A percentile compares a stretch with the other conserved stretches of the same genome.
phyloP scores from a whole-genome alignment of 2,113 vertebrate species.

The Chunga burmeisteri region DNA sequence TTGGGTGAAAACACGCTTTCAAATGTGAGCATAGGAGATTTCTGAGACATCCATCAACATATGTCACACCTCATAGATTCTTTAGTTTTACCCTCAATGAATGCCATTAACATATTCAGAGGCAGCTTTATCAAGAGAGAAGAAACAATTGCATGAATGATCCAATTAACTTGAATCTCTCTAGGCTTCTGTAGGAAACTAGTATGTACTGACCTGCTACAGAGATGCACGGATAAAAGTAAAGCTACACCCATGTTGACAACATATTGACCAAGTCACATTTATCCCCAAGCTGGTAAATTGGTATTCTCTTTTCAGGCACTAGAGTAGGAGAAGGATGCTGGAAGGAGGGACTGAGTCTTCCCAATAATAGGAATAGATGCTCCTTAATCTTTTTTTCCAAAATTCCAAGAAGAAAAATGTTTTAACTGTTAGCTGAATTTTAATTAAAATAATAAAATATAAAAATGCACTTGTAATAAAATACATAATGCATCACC shows the following conservation, averaged over 20 bases:
- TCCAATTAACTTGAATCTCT: not conserved
- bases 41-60: not conserved
- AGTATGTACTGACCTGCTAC: not conserved
- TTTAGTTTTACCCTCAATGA: not conserved
- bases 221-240: not conserved
- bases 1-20: not conserved
- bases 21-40: not conserved
- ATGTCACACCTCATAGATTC: constrained; percentile 28
- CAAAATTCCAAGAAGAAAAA: not conserved
- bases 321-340: not conserved
- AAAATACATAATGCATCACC: not conserved
- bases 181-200: not conserved
- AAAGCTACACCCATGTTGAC: not conserved
- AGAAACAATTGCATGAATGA: not conserved
- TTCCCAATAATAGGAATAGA: not conserved
- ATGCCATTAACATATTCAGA: not conserved
- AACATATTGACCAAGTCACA: not conserved
- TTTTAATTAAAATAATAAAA: not conserved
- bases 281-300: not conserved
- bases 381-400: not conserved
- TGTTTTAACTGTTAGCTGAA: not conserved
- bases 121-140: not conserved
- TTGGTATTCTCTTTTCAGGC: not conserved
- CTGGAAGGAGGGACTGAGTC: not conserved
- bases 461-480: not conserved